These are phyloP conservation scores for Propithecus coquereli DNA, from an alignment of 2,113 vertebrate genomes.

Conservation along the genomic window DNA sequence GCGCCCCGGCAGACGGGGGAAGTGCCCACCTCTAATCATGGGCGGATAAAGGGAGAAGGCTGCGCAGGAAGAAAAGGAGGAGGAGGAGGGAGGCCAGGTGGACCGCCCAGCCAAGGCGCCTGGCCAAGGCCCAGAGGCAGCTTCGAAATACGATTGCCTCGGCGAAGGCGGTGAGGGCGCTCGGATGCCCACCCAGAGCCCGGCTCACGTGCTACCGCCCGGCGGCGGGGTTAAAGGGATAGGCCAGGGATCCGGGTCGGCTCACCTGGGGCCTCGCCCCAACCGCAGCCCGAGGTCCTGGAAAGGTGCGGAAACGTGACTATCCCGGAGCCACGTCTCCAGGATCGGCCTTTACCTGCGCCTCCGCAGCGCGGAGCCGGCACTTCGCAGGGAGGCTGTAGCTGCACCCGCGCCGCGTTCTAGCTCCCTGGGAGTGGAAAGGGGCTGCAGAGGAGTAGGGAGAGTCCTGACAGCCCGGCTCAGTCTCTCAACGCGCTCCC, in stretches of 20 bases:
- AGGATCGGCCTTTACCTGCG: conserved; percentile 59
- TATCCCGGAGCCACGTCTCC: not conserved
- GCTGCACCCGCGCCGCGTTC: not conserved
- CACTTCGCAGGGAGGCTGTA: conserved; percentile 30
- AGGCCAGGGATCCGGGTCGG: conserved; percentile 50
- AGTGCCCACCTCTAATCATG: no score
- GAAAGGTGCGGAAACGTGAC: not conserved
- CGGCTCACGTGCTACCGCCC: not conserved
- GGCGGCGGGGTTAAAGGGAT: conserved; percentile 82
- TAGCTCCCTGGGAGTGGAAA: not conserved
- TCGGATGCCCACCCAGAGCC: no score
- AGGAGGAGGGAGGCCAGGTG: no score
- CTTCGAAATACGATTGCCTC: no score
- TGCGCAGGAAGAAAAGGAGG: no score
- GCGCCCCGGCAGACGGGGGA: no score
- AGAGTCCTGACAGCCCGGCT: not conserved
- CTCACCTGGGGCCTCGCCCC: not conserved
- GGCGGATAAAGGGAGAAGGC: no score
- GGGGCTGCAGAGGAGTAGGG: not conserved
- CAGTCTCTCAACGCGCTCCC: not conserved
- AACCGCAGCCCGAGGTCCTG: conserved; percentile 7
- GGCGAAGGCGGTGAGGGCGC: no score
- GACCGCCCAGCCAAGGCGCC: no score
- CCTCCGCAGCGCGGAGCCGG: not conserved
- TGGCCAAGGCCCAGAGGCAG: no score